Percentiles rank a stretch among this genome's conserved stretches.
phyloP scores from a whole-genome alignment of 2,797 vertebrate species.

The Glyptemys insculpta region DNA sequence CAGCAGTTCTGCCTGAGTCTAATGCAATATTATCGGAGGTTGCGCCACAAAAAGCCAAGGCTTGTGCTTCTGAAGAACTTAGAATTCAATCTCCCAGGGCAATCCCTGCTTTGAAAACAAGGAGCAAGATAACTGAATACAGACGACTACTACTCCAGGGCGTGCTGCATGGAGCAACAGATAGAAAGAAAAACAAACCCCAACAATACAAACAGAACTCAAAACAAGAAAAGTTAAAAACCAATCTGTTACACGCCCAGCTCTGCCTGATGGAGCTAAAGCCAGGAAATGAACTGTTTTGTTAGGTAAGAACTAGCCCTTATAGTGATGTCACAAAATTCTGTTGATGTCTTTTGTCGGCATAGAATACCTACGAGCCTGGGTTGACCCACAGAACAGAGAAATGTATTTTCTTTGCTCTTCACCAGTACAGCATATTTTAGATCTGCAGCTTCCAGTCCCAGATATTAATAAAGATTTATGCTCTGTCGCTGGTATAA shows the following conservation, averaged over 20 bases:
- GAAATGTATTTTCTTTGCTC: not conserved
- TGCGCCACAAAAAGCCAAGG: not conserved
- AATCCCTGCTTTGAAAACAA: not conserved
- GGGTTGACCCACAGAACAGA: not conserved
- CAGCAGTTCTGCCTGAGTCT: not conserved
- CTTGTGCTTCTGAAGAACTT: not conserved
- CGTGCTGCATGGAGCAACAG: not conserved
- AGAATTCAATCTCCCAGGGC: not conserved
- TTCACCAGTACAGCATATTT: not conserved
- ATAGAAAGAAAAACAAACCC: not conserved
- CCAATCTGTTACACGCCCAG: not conserved
- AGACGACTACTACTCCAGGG: not conserved
- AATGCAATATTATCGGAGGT: rapidly evolving
- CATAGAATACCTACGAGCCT: not conserved
- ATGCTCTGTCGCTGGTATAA: rapidly evolving
- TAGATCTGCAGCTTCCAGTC: not conserved
- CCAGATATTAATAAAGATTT: not conserved
- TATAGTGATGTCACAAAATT: not conserved
- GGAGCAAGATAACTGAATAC: not conserved
- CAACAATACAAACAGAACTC: not conserved
- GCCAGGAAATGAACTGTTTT: not conserved
- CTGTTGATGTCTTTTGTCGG: conserved; percentile 39
- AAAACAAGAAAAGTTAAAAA: not conserved
- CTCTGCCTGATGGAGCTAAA: not conserved
- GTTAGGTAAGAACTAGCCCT: not conserved